Evolutionary conservation across 2,888 invertebrate species (phyloP).

Genomic region (Galeruca laticollis): DNA sequence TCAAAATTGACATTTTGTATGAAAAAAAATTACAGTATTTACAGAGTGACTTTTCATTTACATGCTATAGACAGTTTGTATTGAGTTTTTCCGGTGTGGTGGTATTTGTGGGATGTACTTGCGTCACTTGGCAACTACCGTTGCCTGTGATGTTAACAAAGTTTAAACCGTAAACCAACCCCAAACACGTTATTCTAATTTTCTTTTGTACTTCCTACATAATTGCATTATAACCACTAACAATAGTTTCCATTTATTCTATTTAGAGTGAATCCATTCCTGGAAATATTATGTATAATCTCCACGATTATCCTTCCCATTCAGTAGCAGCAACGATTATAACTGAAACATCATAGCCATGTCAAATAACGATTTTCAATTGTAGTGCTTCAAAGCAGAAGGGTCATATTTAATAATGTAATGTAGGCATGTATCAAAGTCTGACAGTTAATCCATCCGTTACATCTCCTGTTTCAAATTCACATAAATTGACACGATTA

Average conservation of each 20-base stretch:
- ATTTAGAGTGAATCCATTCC: neutral
- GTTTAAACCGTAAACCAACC: too few relatives aligned
- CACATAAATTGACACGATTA: neutral
- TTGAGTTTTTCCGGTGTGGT: too few relatives aligned
- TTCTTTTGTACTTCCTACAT: too few relatives aligned
- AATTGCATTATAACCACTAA: too few relatives aligned
- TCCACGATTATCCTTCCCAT: neutral
- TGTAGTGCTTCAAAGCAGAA: conserved; percentile 19
- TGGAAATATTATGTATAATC: neutral
- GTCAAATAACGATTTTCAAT: conserved; percentile 21
- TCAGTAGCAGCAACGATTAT: conserved; percentile 14
- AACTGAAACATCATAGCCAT: conserved; percentile 29
- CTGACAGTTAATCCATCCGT: neutral
- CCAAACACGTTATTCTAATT: too few relatives aligned
- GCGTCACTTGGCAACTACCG: too few relatives aligned
- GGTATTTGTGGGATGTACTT: too few relatives aligned
- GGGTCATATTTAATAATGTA: neutral
- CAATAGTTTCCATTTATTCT: neutral
- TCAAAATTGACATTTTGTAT: too few relatives aligned
- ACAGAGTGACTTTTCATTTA: too few relatives aligned
- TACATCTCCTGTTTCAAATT: neutral
- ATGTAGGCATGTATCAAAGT: neutral
- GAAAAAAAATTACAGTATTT: too few relatives aligned
- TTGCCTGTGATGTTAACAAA: too few relatives aligned
- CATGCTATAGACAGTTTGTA: too few relatives aligned